Percentiles rank a stretch among this genome's conserved stretches.
phyloP scores from a whole-genome alignment of 2,113 vertebrate species.

The Festucalex cinctus region DNA sequence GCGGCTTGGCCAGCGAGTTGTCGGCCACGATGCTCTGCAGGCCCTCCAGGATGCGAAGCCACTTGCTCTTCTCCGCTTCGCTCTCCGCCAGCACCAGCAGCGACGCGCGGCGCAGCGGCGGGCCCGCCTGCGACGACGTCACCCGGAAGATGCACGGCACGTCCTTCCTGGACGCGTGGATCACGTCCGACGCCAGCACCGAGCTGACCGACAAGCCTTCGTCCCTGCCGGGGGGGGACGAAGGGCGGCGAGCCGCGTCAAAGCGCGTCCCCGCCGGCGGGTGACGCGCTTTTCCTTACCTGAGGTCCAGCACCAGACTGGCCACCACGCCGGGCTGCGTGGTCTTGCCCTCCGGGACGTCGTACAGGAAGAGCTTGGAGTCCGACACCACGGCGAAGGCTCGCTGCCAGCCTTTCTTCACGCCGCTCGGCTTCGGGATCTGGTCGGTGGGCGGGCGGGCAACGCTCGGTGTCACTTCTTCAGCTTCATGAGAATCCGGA shows the following conservation, averaged over 20 bases:
- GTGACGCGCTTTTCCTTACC: no score
- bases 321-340: conserved; percentile 87
- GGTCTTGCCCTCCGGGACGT: conserved; percentile 90
- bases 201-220: conserved; percentile 95
- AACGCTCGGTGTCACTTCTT: no score
- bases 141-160: conserved; percentile 96
- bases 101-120: conserved; percentile 81
- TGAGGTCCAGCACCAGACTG: conserved; percentile 93
- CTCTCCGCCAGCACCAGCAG: conserved; percentile 91
- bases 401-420: conserved; percentile 97
- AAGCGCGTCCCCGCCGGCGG: no score
- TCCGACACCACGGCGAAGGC: conserved; percentile 93
- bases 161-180: conserved; percentile 92
- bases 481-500: no score
- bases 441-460: no score
- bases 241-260: no score
- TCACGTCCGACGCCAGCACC: conserved; percentile 91
- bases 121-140: conserved; percentile 84
- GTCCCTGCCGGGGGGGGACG: no score
- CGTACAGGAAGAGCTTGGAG: conserved; percentile 93
- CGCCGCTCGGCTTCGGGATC: conserved; percentile 95
- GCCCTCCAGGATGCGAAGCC: conserved; percentile 93
- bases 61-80: conserved; percentile 91
- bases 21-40: conserved; percentile 88
- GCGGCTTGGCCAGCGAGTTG: conserved; percentile 82